These are phyloP conservation scores for Zosterops lateralis DNA, from an alignment of 2,113 vertebrate genomes.

Conservation along the genomic window DNA sequence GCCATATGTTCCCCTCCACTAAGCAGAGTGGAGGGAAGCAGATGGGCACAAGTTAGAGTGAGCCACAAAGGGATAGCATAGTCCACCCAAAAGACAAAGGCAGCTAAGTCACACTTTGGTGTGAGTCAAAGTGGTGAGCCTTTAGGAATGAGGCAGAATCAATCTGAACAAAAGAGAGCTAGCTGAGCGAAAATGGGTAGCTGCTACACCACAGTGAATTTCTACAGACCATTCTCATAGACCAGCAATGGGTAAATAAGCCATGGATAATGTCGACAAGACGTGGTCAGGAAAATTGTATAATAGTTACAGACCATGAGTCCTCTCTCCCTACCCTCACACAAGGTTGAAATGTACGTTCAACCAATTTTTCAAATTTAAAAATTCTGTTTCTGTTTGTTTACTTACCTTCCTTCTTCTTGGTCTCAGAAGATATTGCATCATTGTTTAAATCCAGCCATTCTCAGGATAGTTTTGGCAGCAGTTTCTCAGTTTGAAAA, in stretches of 20 bases:
- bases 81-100: neutral
- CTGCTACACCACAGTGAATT: neutral
- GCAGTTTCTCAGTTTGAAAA: neutral
- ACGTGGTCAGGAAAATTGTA: neutral
- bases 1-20: conserved; percentile 40
- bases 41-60: conserved; percentile 7
- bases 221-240: neutral
- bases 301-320: fast-evolving
- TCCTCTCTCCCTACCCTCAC: neutral
- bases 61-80: neutral
- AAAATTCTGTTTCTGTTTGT: neutral
- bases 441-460: neutral
- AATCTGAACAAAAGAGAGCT: neutral
- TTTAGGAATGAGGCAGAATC: neutral
- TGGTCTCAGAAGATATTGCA: neutral
- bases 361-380: neutral
- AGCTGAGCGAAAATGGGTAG: neutral
- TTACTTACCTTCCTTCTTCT: neutral
- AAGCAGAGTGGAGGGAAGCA: conserved; percentile 9
- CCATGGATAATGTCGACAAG: fast-evolving
- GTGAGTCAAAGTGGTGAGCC: neutral
- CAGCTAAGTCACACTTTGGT: neutral
- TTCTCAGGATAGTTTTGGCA: neutral
- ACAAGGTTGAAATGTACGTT: neutral
- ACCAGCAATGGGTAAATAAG: neutral